Evolutionary conservation across 1,140 invertebrate species (phyloP).

Genomic region (Drosophila parabipectinata): DNA sequence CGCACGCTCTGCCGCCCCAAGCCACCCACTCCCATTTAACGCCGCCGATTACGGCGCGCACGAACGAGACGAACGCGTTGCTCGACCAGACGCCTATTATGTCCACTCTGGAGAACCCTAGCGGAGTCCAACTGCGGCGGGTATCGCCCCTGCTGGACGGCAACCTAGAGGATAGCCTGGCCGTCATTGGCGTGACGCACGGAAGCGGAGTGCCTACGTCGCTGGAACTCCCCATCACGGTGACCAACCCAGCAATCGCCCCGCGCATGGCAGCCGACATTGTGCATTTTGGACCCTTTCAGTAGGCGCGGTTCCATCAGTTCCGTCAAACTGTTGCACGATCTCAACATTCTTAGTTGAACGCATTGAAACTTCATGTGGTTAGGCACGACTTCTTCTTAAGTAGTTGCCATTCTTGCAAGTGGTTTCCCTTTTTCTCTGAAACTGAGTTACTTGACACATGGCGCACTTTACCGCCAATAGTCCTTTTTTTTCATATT

Average conservation of each 20-base stretch:
- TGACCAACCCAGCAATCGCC: conserved; percentile 88
- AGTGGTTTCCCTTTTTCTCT: not conserved
- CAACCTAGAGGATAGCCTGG: conserved; percentile 85
- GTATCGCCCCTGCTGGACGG: conserved; percentile 44
- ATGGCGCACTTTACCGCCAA: no score
- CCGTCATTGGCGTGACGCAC: conserved; percentile 85
- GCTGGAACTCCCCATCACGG: conserved; percentile 88
- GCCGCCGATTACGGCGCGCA: conserved; percentile 67
- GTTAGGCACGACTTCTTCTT: not conserved
- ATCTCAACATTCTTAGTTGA: not conserved
- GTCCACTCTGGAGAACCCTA: conserved; percentile 90
- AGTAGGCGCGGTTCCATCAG: conserved; percentile 21
- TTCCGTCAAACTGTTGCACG: not conserved
- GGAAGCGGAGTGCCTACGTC: conserved; percentile 86
- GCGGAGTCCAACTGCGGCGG: conserved; percentile 40
- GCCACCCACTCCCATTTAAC: conserved; percentile 45
- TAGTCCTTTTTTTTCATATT: no score
- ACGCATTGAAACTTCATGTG: not conserved
- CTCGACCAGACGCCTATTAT: conserved; percentile 91
- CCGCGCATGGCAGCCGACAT: conserved; percentile 61
- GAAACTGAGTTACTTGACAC: not conserved
- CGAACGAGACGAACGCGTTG: conserved; percentile 88
- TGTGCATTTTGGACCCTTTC: conserved; percentile 52
- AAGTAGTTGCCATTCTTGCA: not conserved
- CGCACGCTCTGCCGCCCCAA: conserved; percentile 30